Evolutionary conservation across 2,113 vertebrate species (phyloP).

Genomic region (Tinamus guttatus): DNA sequence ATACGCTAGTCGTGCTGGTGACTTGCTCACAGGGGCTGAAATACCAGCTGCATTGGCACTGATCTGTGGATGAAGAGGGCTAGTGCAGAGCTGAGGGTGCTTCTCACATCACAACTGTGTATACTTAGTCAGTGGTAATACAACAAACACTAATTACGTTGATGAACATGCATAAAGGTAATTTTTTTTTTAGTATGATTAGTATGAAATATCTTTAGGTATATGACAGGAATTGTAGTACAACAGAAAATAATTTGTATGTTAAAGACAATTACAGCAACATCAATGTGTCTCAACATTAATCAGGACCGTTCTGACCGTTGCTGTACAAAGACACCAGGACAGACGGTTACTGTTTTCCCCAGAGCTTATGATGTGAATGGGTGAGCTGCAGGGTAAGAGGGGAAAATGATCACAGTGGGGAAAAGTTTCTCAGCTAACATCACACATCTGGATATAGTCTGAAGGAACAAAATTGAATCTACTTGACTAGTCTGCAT

Average conservation of each 20-base stretch:
- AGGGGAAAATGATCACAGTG: neutral
- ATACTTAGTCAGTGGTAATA: neutral
- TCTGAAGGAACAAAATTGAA: neutral
- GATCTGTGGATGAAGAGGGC: neutral
- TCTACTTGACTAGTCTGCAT: neutral
- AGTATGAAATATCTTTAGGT: neutral
- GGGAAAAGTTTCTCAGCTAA: neutral
- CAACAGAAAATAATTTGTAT: neutral
- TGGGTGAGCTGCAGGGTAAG: neutral
- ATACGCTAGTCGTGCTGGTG: slow-evolving; percentile 8
- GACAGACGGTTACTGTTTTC: neutral
- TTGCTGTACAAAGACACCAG: neutral
- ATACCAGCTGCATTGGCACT: slow-evolving; percentile 2
- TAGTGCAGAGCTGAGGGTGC: neutral
- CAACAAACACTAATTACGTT: slow-evolving; percentile 10
- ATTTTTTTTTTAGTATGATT: neutral
- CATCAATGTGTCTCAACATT: neutral
- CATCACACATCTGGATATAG: neutral
- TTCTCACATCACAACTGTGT: neutral
- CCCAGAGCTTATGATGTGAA: neutral
- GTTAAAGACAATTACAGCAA: neutral
- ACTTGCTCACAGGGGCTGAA: neutral
- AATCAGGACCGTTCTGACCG: neutral
- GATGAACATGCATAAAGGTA: neutral
- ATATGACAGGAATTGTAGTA: neutral